phyloP scores from a whole-genome alignment of 2,797 vertebrate species.

The Myotis pilosus region DNA sequence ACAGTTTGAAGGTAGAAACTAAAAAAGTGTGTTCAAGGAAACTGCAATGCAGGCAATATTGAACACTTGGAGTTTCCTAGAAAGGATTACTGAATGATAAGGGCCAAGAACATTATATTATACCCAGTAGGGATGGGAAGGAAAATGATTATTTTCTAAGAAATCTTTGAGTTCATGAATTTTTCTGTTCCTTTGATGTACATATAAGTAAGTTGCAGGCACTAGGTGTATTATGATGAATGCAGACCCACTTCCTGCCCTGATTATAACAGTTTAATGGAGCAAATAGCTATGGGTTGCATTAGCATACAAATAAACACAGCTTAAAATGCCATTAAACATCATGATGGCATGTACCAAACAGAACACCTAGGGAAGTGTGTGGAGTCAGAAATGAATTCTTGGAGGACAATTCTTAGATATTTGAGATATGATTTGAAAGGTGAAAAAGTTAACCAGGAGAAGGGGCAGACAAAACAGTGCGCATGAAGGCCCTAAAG shows the following conservation, averaged over 20 bases:
- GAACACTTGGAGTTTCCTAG: background rate
- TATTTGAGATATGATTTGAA: background rate
- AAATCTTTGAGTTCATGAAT: background rate
- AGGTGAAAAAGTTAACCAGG: background rate
- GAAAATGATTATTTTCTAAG: slow-evolving; percentile 6
- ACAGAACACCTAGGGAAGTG: background rate
- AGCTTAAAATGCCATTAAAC: background rate
- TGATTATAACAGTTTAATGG: background rate
- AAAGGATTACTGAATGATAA: background rate
- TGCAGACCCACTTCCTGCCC: background rate
- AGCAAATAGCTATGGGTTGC: no score
- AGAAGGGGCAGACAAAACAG: background rate
- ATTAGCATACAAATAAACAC: background rate
- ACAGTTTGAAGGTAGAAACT: background rate
- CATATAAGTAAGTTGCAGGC: background rate
- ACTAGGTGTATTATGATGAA: background rate
- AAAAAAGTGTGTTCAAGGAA: background rate
- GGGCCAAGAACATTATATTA: background rate
- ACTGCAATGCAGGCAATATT: background rate
- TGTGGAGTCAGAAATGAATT: background rate
- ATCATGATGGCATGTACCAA: background rate
- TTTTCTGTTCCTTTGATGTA: background rate
- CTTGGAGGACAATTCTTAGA: background rate
- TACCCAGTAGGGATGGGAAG: background rate
- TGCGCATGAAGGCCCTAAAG: background rate